Evolutionary conservation across 2,797 vertebrate genomes (phyloP).

Genomic region (Calcarius lapponicus): DNA sequence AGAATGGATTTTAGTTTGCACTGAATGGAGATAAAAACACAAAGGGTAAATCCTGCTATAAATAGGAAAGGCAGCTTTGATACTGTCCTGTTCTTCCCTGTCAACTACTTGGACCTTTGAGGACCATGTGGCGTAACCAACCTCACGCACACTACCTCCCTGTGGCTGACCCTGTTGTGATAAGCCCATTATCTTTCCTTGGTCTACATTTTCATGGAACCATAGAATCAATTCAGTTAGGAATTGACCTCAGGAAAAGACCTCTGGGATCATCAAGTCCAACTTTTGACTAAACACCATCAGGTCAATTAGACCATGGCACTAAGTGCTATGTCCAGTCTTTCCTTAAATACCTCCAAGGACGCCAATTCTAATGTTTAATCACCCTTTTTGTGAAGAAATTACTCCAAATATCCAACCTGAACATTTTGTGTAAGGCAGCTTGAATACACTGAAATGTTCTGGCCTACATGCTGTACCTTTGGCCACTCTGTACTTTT

Average conservation of each 20-base stretch:
- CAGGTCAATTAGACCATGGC: neutral
- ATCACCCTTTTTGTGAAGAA: neutral
- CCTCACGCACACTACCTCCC: neutral
- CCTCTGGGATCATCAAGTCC: neutral
- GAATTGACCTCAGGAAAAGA: neutral
- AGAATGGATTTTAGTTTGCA: neutral
- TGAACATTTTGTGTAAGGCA: neutral
- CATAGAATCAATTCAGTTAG: neutral
- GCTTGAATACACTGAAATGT: neutral
- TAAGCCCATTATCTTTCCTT: neutral
- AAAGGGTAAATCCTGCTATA: neutral
- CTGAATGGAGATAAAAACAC: neutral
- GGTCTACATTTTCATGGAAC: neutral
- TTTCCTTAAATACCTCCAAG: neutral
- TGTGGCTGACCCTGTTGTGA: rapidly evolving
- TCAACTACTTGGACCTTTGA: neutral
- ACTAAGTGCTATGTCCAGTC: neutral
- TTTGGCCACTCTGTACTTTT: neutral
- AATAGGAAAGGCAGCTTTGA: neutral
- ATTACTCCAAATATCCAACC: neutral
- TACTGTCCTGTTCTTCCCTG: neutral
- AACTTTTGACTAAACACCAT: neutral
- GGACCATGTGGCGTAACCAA: neutral
- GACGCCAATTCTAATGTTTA: neutral
- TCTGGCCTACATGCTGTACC: neutral